Evolutionary conservation across 2,888 invertebrate species (phyloP).

Genomic region (Pilophorus perplexus): DNA sequence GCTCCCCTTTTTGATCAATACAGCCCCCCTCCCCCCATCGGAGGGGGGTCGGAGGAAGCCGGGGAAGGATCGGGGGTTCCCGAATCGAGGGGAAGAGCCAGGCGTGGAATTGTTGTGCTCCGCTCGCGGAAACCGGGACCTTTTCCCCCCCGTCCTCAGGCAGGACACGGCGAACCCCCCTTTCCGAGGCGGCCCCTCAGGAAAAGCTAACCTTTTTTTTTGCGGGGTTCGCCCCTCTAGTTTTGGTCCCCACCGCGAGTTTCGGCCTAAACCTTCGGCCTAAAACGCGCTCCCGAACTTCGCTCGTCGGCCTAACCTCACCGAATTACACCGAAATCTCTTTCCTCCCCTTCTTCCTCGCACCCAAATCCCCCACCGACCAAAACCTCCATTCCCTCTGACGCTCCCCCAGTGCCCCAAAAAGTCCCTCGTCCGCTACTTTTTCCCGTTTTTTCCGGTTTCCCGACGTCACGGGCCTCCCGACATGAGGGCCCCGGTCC

Average conservation of each 20-base stretch:
- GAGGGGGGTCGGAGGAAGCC: not conserved
- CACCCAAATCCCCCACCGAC: not conserved
- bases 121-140: conserved; percentile 23
- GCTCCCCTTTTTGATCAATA: conserved; percentile 4
- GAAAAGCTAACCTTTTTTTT: too few relatives aligned
- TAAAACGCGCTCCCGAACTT: not conserved
- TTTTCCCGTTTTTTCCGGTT: too few relatives aligned
- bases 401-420: not conserved
- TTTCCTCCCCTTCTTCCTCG: not conserved
- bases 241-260: too few relatives aligned
- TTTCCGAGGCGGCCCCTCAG: too few relatives aligned
- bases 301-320: too few relatives aligned
- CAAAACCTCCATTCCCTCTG: not conserved
- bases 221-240: too few relatives aligned
- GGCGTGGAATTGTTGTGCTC: conserved; percentile 40
- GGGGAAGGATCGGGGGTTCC: not conserved
- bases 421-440: not conserved
- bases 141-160: too few relatives aligned
- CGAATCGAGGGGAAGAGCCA: not conserved
- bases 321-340: too few relatives aligned
- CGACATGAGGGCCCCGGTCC: conserved; percentile 14
- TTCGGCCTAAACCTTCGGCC: too few relatives aligned
- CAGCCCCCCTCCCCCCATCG: too few relatives aligned
- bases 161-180: too few relatives aligned
- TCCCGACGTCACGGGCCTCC: too few relatives aligned